phyloP scores from a whole-genome alignment of 1,140 invertebrate species.

The Pomacea maculata region DNA sequence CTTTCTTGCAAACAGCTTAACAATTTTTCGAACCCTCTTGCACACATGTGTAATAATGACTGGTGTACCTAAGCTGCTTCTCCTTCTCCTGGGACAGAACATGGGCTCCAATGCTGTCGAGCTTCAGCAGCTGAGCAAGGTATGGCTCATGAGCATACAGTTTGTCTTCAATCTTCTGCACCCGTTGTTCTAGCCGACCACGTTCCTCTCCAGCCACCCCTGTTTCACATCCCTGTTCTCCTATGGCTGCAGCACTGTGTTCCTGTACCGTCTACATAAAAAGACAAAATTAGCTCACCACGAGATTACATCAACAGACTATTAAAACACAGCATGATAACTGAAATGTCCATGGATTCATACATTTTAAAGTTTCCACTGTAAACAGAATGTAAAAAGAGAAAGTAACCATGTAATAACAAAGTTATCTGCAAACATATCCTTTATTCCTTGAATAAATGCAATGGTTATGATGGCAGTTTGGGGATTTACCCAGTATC shows the following conservation, averaged over 20 bases:
- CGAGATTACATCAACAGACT: background rate
- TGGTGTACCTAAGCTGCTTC: slow-evolving; percentile 54
- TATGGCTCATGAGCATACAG: slow-evolving; percentile 57
- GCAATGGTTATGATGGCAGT: no score
- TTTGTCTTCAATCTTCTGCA: slow-evolving; percentile 60
- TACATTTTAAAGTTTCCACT: background rate
- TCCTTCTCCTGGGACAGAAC: slow-evolving; percentile 54
- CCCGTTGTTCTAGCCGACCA: slow-evolving; percentile 49
- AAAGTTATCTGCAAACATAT: no score
- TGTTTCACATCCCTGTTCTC: background rate
- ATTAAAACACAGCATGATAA: no score
- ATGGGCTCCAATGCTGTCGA: slow-evolving; percentile 51
- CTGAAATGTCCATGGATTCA: no score
- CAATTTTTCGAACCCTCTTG: no score
- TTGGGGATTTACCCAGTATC: no score
- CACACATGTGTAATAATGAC: no score
- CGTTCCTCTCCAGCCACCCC: slow-evolving; percentile 29
- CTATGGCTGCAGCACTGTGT: background rate
- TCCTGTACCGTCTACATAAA: background rate
- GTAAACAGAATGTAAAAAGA: background rate
- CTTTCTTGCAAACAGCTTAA: no score
- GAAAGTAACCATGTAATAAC: background rate
- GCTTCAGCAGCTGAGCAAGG: slow-evolving; percentile 57
- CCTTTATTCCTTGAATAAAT: no score
- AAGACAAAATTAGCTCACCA: background rate